Base-by-base conservation (phyloP, 2,888 invertebrate genomes). In the Sphaeridia pumilis region DNA sequence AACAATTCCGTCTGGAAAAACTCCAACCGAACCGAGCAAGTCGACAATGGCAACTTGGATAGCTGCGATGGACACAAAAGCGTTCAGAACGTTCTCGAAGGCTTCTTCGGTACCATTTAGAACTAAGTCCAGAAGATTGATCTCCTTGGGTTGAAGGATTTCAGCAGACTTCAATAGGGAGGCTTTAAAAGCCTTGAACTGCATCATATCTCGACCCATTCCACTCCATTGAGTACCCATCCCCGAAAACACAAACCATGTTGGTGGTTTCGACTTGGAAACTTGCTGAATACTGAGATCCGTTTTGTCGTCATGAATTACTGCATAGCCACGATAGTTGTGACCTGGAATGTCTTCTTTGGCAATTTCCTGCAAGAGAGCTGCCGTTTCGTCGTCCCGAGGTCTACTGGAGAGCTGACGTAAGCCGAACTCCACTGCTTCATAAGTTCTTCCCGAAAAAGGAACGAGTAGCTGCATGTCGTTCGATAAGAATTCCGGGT, bases 171-270 rank as follows among this genome's bases (percentile, higher is more conserved):
- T 80, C 61, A 78, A 74, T 61, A 97, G 79, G 54, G 87, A 84
- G 50, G 79, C 77, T 58, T 80, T 81, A 74, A 95, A 95, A 1
- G 76, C 73, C 49, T 89, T 87, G 58, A 97, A 74, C 58, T 76
- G 73, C 81, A 95, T 82, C 62, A 98, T 76, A 55, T 83, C 79
- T 68, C 82, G 82, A 2, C 50, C 52, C 52, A 54, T 58, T 66
- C 89, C 90, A 45, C 86, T 78, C 95, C 95, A 97, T 73, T 97
- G 97, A 38, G 88, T 84, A 14, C 97, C 97, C 97, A 98, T 97
- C 55, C 98, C 98, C 43, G 93, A 85, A 74, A 92, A 97, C 58
- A 97, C 79, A 72, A 81, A 97, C 89, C 94, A 97, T 51, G 95
- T 73, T 1, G 94, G 90, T 14, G 87, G 78, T 58, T 78, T 77